phyloP scores from a whole-genome alignment of 2,113 vertebrate species.

The Cisticola juncidis region DNA sequence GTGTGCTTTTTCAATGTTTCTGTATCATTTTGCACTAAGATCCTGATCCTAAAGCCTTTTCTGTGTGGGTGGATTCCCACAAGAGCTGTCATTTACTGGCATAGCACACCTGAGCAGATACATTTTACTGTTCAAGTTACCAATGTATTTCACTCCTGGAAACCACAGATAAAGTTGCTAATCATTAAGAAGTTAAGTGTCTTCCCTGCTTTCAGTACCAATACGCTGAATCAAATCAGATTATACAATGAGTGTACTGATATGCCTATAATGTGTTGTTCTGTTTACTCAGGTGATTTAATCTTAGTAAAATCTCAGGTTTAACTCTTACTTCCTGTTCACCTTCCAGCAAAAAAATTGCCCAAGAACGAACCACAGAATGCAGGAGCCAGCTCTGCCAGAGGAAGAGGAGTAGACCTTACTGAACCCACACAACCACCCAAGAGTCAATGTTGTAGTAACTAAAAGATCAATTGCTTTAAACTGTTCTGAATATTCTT shows the following conservation, averaged over 20 bases:
- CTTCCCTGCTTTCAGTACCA: neutral
- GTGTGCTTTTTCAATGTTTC: neutral
- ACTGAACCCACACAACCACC: slow-evolving; percentile 90
- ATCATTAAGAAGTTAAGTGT: neutral
- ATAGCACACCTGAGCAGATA: neutral
- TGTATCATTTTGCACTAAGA: neutral
- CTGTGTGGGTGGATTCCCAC: neutral
- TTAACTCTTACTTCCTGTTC: slow-evolving; percentile 10
- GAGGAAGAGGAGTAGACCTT: slow-evolving; percentile 94
- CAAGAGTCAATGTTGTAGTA: slow-evolving; percentile 94
- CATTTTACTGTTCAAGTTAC: neutral
- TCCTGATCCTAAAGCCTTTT: neutral
- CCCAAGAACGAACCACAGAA: slow-evolving; percentile 95
- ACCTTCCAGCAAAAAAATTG: slow-evolving; percentile 87
- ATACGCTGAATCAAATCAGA: neutral
- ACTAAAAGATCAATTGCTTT: slow-evolving; percentile 80
- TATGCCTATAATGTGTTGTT: neutral
- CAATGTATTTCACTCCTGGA: neutral
- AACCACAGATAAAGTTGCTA: neutral
- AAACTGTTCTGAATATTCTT: slow-evolving; percentile 74
- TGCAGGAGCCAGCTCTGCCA: slow-evolving; percentile 79
- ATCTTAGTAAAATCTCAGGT: neutral
- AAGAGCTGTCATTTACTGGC: neutral
- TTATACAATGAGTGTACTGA: neutral
- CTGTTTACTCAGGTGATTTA: neutral